phyloP scores from a whole-genome alignment of 2,113 vertebrate species.

The human (Homo sapiens) region DNA sequence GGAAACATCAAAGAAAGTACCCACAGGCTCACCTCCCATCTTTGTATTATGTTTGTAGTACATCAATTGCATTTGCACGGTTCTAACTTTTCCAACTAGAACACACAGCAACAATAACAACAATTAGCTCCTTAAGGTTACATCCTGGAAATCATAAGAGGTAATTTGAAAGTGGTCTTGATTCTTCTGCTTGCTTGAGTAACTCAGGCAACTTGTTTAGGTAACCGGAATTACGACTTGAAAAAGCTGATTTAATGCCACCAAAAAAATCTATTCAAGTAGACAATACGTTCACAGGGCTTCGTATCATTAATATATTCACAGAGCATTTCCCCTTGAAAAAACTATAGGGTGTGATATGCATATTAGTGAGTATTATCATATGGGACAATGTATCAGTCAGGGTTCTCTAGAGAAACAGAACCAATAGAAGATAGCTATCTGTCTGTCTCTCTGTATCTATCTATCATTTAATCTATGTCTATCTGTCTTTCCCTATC shows the following conservation, averaged over 20 bases:
- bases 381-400: accelerated
- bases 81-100: accelerated
- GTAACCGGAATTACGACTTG: neutral
- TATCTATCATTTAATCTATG: neutral
- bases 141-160: neutral
- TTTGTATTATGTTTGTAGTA: accelerated
- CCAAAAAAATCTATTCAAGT: neutral
- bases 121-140: too few relatives aligned
- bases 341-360: neutral
- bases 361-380: too few relatives aligned
- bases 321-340: neutral
- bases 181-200: neutral
- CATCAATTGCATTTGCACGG: accelerated
- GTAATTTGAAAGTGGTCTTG: neutral
- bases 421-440: neutral
- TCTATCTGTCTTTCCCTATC: neutral
- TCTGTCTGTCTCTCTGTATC: neutral
- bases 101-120: accelerated
- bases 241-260: neutral
- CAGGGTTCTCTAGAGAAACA: neutral
- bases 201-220: neutral
- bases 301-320: too few relatives aligned
- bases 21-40: accelerated
- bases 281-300: neutral
- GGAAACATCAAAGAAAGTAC: neutral